Conservation (phyloP, 2,113 vertebrate species). For the Arothron firmamentum region DNA sequence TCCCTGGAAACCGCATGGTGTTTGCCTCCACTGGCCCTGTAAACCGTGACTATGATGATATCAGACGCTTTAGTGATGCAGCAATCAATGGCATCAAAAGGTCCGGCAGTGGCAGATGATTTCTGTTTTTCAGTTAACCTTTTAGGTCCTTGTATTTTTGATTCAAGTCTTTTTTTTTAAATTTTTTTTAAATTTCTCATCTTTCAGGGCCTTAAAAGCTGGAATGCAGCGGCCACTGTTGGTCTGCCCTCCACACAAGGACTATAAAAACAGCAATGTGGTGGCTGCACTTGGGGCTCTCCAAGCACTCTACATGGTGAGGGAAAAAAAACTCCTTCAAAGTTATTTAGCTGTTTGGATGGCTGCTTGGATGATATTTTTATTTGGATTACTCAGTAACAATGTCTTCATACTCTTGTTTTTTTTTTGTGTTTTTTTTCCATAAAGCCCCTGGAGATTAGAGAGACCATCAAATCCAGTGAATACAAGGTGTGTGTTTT, state of each 20-base stretch:
- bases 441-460: constrained; percentile 74
- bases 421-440: background rate
- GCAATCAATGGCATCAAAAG: constrained; percentile 69
- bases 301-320: constrained; percentile 78
- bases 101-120: constrained; percentile 20
- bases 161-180: background rate
- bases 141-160: background rate
- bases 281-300: constrained; percentile 75
- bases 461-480: constrained; percentile 62
- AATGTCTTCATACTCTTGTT: background rate
- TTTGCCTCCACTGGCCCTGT: constrained; percentile 76
- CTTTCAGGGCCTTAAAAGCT: constrained; percentile 73
- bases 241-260: constrained; percentile 71
- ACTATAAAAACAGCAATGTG: constrained; percentile 65
- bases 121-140: background rate
- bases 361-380: background rate
- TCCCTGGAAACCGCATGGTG: constrained; percentile 75
- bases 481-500: constrained; percentile 69
- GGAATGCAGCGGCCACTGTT: constrained; percentile 78
- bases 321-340: background rate
- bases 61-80: constrained; percentile 76
- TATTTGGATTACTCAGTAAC: background rate
- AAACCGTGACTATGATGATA: constrained; percentile 78
- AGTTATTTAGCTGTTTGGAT: background rate
- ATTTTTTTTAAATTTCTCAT: background rate